Conservation (phyloP, 92 coral and sea anemone genomes). For the Phenganax marumi region DNA sequence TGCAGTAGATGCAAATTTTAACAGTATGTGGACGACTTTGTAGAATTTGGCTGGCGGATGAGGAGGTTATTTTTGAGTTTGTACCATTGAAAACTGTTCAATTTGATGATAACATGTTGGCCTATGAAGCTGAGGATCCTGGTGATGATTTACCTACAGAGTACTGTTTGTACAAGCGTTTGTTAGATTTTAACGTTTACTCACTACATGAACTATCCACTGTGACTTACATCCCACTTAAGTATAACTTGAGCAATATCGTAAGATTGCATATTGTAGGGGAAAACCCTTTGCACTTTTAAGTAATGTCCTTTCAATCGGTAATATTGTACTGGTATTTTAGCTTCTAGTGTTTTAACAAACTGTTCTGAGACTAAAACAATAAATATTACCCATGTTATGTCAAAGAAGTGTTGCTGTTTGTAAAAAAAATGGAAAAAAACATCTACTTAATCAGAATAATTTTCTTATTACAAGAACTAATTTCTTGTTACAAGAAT, state of each 20-base stretch:
- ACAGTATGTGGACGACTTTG: conserved; percentile 52
- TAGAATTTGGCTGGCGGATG: conserved; percentile 50
- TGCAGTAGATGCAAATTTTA: conserved; percentile 37
- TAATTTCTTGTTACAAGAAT: no score
- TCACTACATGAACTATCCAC: neutral
- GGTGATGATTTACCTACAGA: conserved; percentile 32
- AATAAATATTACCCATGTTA: no score
- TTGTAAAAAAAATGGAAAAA: no score
- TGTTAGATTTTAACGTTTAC: neutral
- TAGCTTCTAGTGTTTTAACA: no score
- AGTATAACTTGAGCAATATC: conserved; percentile 8
- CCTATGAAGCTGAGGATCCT: conserved; percentile 60
- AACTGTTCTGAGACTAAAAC: no score
- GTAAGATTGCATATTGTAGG: conserved; percentile 4
- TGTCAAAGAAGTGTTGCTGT: no score
- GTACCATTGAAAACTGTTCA: conserved; percentile 49
- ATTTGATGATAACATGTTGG: conserved; percentile 52
- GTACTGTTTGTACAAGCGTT: neutral
- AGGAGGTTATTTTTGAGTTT: conserved; percentile 48
- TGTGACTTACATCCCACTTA: neutral
- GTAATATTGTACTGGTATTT: no score
- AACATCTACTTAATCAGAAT: no score
- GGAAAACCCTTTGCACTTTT: conserved; percentile 6
- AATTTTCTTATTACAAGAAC: no score
- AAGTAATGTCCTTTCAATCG: neutral